Evolutionary conservation across 2,888 invertebrate genomes (phyloP), one percentile per base, ranked within the genome.

Genomic region (Trichogramma evanescens): DNA sequence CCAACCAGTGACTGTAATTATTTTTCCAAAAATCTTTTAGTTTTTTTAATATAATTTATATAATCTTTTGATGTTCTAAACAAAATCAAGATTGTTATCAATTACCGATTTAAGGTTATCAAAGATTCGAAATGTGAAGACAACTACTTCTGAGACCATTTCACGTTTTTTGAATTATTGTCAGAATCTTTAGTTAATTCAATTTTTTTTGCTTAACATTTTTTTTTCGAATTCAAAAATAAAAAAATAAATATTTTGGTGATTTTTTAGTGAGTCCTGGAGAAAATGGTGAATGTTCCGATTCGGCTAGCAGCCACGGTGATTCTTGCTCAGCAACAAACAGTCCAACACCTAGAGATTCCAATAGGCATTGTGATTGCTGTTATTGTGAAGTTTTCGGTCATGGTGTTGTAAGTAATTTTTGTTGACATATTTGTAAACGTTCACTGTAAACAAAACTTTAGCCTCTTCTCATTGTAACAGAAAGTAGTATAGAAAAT

Each of bases 361-460:
- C 73, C 4, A 75, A 68, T 61, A 70, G 75, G 54, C 77, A 77
- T 59, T 89, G 89, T 74, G 87, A 88, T 61, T 89, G 89, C 72
- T 89, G 89, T 71, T 89, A 89, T 72, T 89, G 89, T 73, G 89
- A 89, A 68, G 88, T 89, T n/a, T 89, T 89, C 69, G 89, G 89
- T 50, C 89, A 89, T 68, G 87, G 87, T 59, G 86, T 84, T 68
- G 80, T 80, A 66, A 74, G 76, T 75, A 55, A 6, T 41, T 13
- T 40, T 13, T 43, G 38, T n/a, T 26, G 26, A 26, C 26, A 26
- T 13, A 26, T 13, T 53, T 38, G 10, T 8, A 5, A 38, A 8
- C 3, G 51, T 39, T 59, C 13, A 50, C 43, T 59, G 42, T 5
- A 2, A 5, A 38, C 26, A 6, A 48, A 54, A 49, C 53, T 38